Percentiles rank a stretch among this genome's conserved stretches.
Evolutionary conservation across 2,797 vertebrate species (phyloP).

Genomic region (Anabacerthia variegaticeps): DNA sequence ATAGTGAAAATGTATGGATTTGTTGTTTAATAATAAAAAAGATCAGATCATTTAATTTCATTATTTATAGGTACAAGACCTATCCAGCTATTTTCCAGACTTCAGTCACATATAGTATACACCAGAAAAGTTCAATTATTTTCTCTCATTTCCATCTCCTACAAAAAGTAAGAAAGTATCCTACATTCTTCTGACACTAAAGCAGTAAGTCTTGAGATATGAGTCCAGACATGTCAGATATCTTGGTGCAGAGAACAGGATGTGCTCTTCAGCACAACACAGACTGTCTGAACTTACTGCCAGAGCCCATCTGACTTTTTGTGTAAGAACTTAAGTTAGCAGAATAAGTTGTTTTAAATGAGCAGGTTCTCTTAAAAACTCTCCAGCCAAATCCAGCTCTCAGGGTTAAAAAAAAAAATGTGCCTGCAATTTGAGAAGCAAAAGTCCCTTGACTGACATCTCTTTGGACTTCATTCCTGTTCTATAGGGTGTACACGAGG

Average conservation of each 20-base stretch:
- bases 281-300: slow-evolving; percentile 39
- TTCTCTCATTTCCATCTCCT: background rate
- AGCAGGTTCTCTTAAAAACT: background rate
- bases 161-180: background rate
- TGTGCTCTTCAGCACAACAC: slow-evolving; percentile 10
- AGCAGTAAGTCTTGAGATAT: background rate
- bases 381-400: background rate
- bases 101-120: background rate
- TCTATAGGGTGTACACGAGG: background rate
- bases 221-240: slow-evolving; percentile 34
- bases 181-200: background rate
- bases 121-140: background rate
- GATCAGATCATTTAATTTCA: background rate
- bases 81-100: slow-evolving; percentile 15
- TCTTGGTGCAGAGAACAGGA: slow-evolving; percentile 1
- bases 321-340: background rate
- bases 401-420: too few species aligned
- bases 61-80: background rate
- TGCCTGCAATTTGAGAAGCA: background rate
- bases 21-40: slow-evolving; percentile 8
- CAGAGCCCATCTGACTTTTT: slow-evolving; percentile 33
- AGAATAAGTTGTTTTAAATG: background rate
- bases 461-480: background rate
- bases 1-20: background rate
- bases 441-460: background rate